Evolutionary conservation across 2,113 vertebrate species (phyloP), one percentile per base, ranked within the genome.

Genomic region (Eretmochelys imbricata): DNA sequence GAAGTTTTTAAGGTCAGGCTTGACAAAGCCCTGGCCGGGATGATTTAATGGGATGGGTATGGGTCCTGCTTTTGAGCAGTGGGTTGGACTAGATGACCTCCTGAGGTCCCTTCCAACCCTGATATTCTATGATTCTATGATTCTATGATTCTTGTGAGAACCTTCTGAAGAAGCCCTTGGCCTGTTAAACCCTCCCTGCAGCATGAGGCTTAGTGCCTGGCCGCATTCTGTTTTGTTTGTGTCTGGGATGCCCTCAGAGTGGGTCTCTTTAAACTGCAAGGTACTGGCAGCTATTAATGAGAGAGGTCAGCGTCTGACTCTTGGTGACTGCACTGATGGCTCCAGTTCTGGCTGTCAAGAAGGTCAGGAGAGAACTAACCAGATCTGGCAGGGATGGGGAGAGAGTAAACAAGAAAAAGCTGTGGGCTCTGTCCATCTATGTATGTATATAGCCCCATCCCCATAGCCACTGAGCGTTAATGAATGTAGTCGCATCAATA

Each of bases 131-230:
- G n/a, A n/a, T n/a, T n/a, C n/a, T n/a, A n/a, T n/a, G n/a, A n/a
- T n/a, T n/a, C n/a, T n/a, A n/a, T n/a, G n/a, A n/a, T n/a, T n/a
- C 57, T 57, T 31, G 35, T n/a, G 55, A 65, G 65, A 42, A 29
- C 13, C 48, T 82, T 88, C 0, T 0, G 76, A 29, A 29, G 14
- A 31, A 53, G 17, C 27, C 9, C 69, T 25, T 53, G 42, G 16
- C 57, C 31, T 53, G 17, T 76, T 48, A 12, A 22, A 69, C 75
- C 25, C 49, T 80, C 35, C 10, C 42, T 8, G 19, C 10, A 13
- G 51, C 53, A n/a, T 29, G n/a, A 75, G 80, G 82, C 29, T 53
- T 81, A 38, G 16, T 35, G 69, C 62, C 24, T 84, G 59, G 84
- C 5, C n/a, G 35, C 50, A 53, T 25, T 93, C 42, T 24, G 59